Evolutionary conservation across 2,113 vertebrate genomes (phyloP), one percentile per base, ranked within the genome.

Genomic region (Aegithalos caudatus): DNA sequence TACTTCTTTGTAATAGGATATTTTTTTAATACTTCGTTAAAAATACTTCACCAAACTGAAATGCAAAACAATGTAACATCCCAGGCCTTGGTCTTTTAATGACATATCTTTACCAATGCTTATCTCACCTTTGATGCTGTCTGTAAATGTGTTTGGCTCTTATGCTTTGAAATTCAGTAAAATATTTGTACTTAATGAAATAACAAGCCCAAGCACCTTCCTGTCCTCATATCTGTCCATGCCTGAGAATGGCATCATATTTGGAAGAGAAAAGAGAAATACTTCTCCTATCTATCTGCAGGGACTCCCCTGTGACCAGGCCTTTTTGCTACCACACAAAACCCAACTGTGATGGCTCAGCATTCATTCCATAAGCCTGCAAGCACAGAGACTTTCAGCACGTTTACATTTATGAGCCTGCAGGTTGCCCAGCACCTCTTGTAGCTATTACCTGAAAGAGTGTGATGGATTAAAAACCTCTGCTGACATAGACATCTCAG

Each of bases 11-110:
- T 78, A 93, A 94, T 28, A 83, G 37, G 56, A 78, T 83, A 70
- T 71, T 66, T 96, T 96, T 96, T 78, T 33, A 92, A 31, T 86
- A 67, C 37, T 57, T 77, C 77, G 22, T 83, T 73, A 74, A 67
- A 93, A 96, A 28, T 74, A 78, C 19, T 93, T 93, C 28, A 78
- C 56, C 29, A 48, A 93, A 81, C 44, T 79, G 76, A 74, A 81
- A 83, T 66, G 78, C 56, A 73, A 61, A 86, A 7, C 24, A 79
- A 29, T 0, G 2, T 16, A 64, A 18, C 38, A 56, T 81, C n/a
- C 31, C 20, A 48, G 44, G 22, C 56, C 22, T 4, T 11, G 10
- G 21, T 70, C 19, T 74, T 70, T 35, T 45, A 85, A 69, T 11
- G 14, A 35, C 6, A 5, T 66, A 14, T 83, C 51, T 94, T 67